Percentiles rank a stretch among this genome's conserved stretches.
phyloP scores from a whole-genome alignment of 2,797 vertebrate species.

The Geotrypetes seraphini region DNA sequence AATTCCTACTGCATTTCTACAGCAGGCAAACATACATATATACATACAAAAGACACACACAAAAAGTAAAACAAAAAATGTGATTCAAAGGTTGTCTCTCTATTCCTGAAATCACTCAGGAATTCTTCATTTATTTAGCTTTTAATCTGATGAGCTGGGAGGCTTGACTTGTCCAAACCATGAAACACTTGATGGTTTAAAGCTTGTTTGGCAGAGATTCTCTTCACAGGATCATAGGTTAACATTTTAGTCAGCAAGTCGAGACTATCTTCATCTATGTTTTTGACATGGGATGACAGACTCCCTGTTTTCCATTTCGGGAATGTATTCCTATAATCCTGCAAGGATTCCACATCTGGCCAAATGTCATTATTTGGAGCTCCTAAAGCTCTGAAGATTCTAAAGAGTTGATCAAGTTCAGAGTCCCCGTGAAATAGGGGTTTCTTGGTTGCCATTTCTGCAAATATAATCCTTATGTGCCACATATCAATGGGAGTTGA shows the following conservation, averaged over 20 bases:
- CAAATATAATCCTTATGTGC: too few relatives aligned
- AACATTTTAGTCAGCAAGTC: slow-evolving; percentile 89
- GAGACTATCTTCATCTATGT: slow-evolving; percentile 81
- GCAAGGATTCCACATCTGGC: slow-evolving; percentile 91
- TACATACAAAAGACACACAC: slow-evolving; percentile 11
- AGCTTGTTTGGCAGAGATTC: slow-evolving; percentile 85
- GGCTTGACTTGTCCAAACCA: slow-evolving; percentile 81
- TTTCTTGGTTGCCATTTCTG: too few relatives aligned
- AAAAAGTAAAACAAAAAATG: neutral
- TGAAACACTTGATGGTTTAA: slow-evolving; percentile 88
- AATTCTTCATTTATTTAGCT: slow-evolving; percentile 42
- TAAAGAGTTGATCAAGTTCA: too few relatives aligned
- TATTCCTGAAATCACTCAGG: neutral
- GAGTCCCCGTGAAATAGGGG: too few relatives aligned
- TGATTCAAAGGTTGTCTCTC: neutral
- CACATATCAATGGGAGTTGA: too few relatives aligned
- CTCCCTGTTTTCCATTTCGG: slow-evolving; percentile 90
- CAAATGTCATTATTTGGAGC: slow-evolving; percentile 93
- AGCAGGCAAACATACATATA: slow-evolving; percentile 26
- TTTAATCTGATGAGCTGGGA: slow-evolving; percentile 70
- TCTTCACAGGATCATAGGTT: slow-evolving; percentile 86
- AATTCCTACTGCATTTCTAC: slow-evolving; percentile 28
- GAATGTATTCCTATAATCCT: slow-evolving; percentile 93
- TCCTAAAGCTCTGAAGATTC: slow-evolving; percentile 76
- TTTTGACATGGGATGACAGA: slow-evolving; percentile 75